A percentile compares a stretch with the other conserved stretches of the same genome.
phyloP scores from a whole-genome alignment of 1,140 invertebrate species.

The Drosophila subobscura region DNA sequence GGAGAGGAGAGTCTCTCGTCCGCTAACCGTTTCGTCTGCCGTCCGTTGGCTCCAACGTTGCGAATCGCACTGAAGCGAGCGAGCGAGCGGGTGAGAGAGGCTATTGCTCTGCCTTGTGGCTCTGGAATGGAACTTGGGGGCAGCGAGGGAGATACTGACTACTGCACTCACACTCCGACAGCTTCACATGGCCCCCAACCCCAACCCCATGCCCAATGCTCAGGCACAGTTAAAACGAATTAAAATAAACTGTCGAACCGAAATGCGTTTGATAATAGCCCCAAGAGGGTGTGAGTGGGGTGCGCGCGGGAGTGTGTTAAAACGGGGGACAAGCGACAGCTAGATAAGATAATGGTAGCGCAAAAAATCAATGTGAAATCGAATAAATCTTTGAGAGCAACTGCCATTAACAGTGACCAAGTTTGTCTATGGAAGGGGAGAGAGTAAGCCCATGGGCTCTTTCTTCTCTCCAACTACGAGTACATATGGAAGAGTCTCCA shows the following conservation, averaged over 20 bases:
- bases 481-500: not conserved
- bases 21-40: slow-evolving; percentile 31
- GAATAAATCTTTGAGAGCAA: slow-evolving; percentile 12
- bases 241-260: slow-evolving; percentile 49
- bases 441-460: too few relatives aligned
- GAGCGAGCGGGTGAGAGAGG: slow-evolving; percentile 1
- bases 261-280: slow-evolving; percentile 51
- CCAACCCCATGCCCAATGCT: not conserved
- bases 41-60: slow-evolving; percentile 55
- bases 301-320: not conserved
- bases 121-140: slow-evolving; percentile 8
- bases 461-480: too few relatives aligned
- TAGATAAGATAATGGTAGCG: slow-evolving; percentile 63
- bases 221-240: slow-evolving; percentile 33
- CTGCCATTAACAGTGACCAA: not conserved
- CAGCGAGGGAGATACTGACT: too few relatives aligned
- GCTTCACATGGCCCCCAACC: slow-evolving; percentile 5
- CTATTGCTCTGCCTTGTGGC: slow-evolving; percentile 26
- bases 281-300: not conserved
- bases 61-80: slow-evolving; percentile 48
- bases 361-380: slow-evolving; percentile 38
- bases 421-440: too few relatives aligned
- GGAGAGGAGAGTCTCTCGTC: slow-evolving; percentile 6
- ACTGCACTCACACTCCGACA: slow-evolving; percentile 26
- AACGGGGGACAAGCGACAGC: slow-evolving; percentile 12